These are phyloP conservation scores for Lerema accius DNA, from an alignment of 1,140 invertebrate genomes.

Conservation along the genomic window DNA sequence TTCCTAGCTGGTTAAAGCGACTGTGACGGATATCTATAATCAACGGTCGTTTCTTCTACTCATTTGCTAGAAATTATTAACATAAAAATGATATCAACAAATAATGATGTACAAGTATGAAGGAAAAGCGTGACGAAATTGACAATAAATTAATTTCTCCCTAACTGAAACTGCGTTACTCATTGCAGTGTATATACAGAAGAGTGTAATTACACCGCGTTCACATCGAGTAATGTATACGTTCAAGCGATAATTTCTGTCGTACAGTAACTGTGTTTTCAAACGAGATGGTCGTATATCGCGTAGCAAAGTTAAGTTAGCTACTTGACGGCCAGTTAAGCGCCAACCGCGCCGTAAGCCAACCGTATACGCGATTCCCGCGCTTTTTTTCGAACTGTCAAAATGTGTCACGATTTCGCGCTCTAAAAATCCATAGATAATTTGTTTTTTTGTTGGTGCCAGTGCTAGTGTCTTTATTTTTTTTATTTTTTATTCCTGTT, in stretches of 20 bases:
- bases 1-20: no score
- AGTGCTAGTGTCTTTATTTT: neutral
- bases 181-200: neutral
- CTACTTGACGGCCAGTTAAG: conserved; percentile 43
- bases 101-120: neutral
- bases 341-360: conserved; percentile 45
- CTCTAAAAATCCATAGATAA: conserved; percentile 22
- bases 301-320: neutral
- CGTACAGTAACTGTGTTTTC: conserved; percentile 20
- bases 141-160: neutral
- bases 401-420: conserved; percentile 33
- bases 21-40: no score
- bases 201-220: neutral
- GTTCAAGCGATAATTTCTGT: conserved; percentile 10
- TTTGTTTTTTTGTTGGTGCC: conserved; percentile 32
- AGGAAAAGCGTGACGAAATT: neutral
- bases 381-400: conserved; percentile 36
- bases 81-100: no score
- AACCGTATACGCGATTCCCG: conserved; percentile 49
- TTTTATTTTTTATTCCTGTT: neutral
- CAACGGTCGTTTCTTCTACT: no score
- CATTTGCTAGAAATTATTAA: no score
- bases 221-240: conserved; percentile 8
- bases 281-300: conserved; percentile 12
- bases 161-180: neutral